Percentiles rank a stretch among this genome's conserved stretches.
phyloP scores from a whole-genome alignment of 37 sponge, comb jelly and placozoan species.

The Ephydatia muelleri region DNA sequence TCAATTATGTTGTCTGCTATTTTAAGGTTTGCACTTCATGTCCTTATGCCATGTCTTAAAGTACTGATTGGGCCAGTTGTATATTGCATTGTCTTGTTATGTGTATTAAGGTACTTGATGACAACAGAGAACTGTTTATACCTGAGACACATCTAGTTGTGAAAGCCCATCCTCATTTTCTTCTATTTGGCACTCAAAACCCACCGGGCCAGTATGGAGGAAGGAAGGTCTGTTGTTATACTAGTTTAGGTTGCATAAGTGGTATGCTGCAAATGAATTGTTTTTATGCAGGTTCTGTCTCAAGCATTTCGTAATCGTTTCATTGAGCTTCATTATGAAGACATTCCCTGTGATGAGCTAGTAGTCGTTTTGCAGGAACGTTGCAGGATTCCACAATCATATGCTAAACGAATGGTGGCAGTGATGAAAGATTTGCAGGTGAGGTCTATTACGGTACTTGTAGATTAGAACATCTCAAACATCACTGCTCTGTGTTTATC shows the following conservation, averaged over 20 bases:
- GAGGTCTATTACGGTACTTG: not conserved
- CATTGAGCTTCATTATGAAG: conserved; percentile 97
- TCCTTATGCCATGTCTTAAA: no score
- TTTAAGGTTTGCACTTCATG: no score
- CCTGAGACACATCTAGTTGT: conserved; percentile 91
- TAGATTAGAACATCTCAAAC: not conserved
- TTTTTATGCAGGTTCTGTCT: conserved; percentile 74
- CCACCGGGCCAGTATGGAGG: conserved; percentile 95
- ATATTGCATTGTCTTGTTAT: not conserved
- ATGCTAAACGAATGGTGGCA: conserved; percentile 85
- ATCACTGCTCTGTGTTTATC: not conserved
- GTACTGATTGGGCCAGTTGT: not conserved
- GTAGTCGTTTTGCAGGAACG: conserved; percentile 75
- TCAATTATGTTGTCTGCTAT: no score
- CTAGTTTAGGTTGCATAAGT: not conserved
- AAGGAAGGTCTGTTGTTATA: conserved; percentile 66
- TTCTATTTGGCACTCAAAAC: conserved; percentile 98
- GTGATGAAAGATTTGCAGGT: conserved; percentile 95
- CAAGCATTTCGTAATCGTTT: conserved; percentile 97
- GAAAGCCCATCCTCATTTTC: conserved; percentile 89
- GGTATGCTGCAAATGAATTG: not conserved
- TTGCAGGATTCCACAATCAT: conserved; percentile 84
- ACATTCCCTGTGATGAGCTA: conserved; percentile 87
- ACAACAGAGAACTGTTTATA: conserved; percentile 96
- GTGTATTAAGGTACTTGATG: conserved; percentile 85